Evolutionary conservation across 2,113 vertebrate genomes (phyloP), one percentile per base, ranked within the genome.

Genomic region (Uropsilus gracilis): DNA sequence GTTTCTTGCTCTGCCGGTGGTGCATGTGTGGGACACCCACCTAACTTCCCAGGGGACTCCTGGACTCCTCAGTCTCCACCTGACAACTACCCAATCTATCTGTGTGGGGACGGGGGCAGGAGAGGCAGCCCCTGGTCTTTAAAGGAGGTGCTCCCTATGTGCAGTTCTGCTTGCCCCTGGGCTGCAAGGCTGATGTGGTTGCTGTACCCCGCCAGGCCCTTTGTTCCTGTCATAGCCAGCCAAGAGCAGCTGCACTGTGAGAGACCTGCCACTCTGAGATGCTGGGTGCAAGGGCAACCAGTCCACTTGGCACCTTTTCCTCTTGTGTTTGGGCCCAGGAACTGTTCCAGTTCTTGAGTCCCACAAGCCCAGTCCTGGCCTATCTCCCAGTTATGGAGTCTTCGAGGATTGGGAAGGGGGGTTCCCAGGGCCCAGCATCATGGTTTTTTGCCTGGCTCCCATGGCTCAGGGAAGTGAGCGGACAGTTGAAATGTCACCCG

Each of bases 401-500:
- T 89, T 73, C 5, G 5, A 28, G 30, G 55, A 59, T 20, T 57
- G 5, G 39, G 17, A 77, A 94, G 39, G 55, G 81, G 7, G 20
- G 37, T 59, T 77, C 81, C 46, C 34, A 77, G 42, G n/a, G 53
- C 10, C 66, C n/a, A 34, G n/a, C 34, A 39, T 46, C 1, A 3
- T n/a, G 75, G 55, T 91, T 46, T 34, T 59, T 50, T 75, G 39
- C 82, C 81, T 9, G 37, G 55, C 32, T 86, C 59, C 77, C 14
- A 13, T 28, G 24, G 66, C 68, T 61, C 59, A 44, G 72, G 57
- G 48, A 94, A 95, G 82, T 39, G 34, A 71, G 10, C 37, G 89
- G 87, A 78, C 94, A 73, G 86, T 69, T 63, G 92, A 97, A 96
- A 96, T 93, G 94, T 90, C 95, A 89, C 95, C 57, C 28, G 24